Percentiles rank a stretch among this genome's conserved stretches.
phyloP scores from a whole-genome alignment of 2,797 vertebrate species.

The Peromyscus attwateri region DNA sequence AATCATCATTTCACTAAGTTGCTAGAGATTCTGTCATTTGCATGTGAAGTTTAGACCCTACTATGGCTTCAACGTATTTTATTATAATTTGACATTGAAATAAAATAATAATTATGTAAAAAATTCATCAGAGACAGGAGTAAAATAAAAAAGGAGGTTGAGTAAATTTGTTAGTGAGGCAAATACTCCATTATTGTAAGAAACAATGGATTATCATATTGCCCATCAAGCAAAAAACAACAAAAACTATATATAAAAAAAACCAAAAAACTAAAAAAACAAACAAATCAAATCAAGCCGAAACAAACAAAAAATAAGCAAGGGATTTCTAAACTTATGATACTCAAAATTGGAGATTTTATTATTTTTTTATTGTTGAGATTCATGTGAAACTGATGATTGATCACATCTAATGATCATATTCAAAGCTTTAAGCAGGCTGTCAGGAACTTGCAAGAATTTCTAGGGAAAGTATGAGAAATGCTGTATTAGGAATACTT shows the following conservation, averaged over 20 bases:
- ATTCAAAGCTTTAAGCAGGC: not conserved
- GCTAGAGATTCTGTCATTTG: not conserved
- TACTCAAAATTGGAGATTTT: not conserved
- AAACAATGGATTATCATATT: not conserved
- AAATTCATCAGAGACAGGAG: not conserved
- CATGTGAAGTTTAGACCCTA: not conserved
- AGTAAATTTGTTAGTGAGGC: not conserved
- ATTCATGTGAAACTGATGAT: not conserved
- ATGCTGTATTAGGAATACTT: not conserved
- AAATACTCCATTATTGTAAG: not conserved
- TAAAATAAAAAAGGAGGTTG: not conserved
- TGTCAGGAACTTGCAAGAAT: not conserved
- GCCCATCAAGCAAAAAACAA: not conserved
- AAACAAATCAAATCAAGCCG: no score
- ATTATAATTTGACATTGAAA: not conserved
- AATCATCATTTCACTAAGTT: not conserved
- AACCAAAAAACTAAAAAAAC: not conserved
- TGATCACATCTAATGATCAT: not conserved
- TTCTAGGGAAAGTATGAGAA: not conserved
- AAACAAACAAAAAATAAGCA: not conserved
- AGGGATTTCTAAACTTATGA: not conserved
- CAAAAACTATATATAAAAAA: not conserved
- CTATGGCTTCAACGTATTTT: not conserved
- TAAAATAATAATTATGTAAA: not conserved
- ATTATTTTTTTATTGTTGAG: not conserved